Conservation (phyloP, 1,140 invertebrate species). For the Bombus fervidus region DNA sequence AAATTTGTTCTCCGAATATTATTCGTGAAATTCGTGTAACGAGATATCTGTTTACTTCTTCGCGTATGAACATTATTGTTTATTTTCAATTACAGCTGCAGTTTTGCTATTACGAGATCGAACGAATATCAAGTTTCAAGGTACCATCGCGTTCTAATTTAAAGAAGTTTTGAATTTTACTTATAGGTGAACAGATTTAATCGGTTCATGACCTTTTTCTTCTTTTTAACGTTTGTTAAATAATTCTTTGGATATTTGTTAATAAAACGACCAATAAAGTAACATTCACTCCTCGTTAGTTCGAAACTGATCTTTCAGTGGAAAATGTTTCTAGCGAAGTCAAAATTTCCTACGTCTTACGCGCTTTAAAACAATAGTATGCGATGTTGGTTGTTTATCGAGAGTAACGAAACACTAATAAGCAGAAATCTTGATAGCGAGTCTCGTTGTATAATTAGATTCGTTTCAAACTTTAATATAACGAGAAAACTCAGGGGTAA, state of each 20-base stretch:
- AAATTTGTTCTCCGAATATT: neutral
- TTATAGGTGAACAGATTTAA: neutral
- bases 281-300: neutral
- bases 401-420: slow-evolving; percentile 44
- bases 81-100: neutral
- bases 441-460: slow-evolving; percentile 43
- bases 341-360: neutral
- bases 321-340: slow-evolving; percentile 11
- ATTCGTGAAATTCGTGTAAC: neutral
- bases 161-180: neutral
- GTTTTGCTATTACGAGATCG: neutral
- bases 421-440: slow-evolving; percentile 47
- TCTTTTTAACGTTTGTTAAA: neutral
- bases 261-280: neutral
- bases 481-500: slow-evolving; percentile 45
- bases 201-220: neutral
- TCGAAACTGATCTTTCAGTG: neutral
- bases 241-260: neutral
- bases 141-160: neutral
- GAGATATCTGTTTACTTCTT: neutral
- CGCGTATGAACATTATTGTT: neutral
- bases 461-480: slow-evolving; percentile 42
- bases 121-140: neutral
- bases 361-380: slow-evolving; percentile 32
- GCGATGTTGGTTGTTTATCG: slow-evolving; percentile 38